Conservation (phyloP, 2,797 vertebrate species). For the Tiaroga cobitis region DNA sequence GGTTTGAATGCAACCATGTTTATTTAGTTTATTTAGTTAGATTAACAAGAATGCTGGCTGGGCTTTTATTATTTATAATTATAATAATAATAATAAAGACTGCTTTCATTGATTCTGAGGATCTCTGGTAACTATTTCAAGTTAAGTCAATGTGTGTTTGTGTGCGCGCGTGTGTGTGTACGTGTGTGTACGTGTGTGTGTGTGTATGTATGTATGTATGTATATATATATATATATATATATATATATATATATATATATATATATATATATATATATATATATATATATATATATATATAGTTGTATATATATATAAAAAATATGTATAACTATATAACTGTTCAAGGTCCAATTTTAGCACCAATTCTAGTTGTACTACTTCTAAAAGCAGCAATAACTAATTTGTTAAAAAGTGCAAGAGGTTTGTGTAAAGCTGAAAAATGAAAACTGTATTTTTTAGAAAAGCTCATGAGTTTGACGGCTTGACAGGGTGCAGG, state of each 20-base stretch:
- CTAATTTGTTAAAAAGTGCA: constrained; percentile 10
- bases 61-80: background rate
- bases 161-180: too few relatives aligned
- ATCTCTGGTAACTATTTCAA: background rate
- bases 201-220: too few relatives aligned
- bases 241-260: too few relatives aligned
- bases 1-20: background rate
- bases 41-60: background rate
- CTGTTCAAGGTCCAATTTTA: background rate
- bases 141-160: background rate
- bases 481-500: background rate
- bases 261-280: too few relatives aligned
- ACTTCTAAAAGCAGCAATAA: background rate
- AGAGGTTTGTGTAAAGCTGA: constrained; percentile 15
- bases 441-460: background rate
- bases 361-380: background rate
- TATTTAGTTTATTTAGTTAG: background rate
- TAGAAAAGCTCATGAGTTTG: constrained; percentile 16
- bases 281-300: too few relatives aligned
- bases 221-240: too few relatives aligned
- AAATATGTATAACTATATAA: too few relatives aligned
- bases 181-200: too few relatives aligned
- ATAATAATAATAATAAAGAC: background rate
- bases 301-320: too few relatives aligned
- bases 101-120: background rate